phyloP scores from a whole-genome alignment of 1,140 invertebrate species.

The Nebria ingens region DNA sequence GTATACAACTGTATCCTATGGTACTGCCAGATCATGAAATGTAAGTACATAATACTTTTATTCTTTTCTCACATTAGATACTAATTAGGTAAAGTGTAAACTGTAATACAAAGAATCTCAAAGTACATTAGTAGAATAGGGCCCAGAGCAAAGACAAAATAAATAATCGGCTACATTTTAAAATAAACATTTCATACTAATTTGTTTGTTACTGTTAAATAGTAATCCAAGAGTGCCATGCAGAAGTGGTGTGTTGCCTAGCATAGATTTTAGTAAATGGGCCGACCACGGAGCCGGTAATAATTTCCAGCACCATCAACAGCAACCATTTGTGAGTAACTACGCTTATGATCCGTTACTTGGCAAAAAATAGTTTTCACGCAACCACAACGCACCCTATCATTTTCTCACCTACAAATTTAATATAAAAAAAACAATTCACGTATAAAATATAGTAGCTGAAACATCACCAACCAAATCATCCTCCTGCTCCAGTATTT shows the following conservation, averaged over 20 bases:
- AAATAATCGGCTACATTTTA: no score
- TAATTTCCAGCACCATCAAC: slow-evolving; percentile 25
- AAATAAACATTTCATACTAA: slow-evolving; percentile 19
- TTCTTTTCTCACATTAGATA: no score
- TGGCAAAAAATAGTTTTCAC: slow-evolving; percentile 41
- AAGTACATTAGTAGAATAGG: no score
- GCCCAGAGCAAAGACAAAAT: no score
- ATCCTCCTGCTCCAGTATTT: no score
- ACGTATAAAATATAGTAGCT: no score
- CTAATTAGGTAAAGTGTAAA: no score
- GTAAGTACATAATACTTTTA: slow-evolving; percentile 44
- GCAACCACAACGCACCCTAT: not conserved
- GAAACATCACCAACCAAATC: no score
- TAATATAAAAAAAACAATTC: no score
- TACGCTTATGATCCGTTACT: slow-evolving; percentile 42
- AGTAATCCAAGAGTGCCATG: slow-evolving; percentile 86
- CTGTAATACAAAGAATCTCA: no score
- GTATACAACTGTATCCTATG: slow-evolving; percentile 90
- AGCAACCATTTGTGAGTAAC: slow-evolving; percentile 53
- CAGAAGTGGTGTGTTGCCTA: slow-evolving; percentile 71
- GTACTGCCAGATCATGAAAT: slow-evolving; percentile 83
- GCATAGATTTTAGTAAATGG: slow-evolving; percentile 82
- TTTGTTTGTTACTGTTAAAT: slow-evolving; percentile 35
- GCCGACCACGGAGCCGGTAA: slow-evolving; percentile 42
- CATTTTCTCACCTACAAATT: no score